Percentiles rank a stretch among this genome's conserved stretches.
phyloP scores from a whole-genome alignment of 2,113 vertebrate genomes.

The Protomyctophum bolini region DNA sequence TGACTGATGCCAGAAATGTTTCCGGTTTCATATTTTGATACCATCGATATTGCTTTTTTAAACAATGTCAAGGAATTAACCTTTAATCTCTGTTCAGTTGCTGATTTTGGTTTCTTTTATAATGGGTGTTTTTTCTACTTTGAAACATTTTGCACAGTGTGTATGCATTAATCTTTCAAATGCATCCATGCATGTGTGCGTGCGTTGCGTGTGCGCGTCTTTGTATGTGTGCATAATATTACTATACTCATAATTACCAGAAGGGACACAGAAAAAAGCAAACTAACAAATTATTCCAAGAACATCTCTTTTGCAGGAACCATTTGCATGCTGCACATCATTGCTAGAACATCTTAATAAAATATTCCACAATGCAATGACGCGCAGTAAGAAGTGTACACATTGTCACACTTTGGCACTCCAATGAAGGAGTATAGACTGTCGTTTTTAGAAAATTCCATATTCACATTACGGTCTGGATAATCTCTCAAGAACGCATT shows the following conservation, averaged over 20 bases:
- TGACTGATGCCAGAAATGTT: conserved; percentile 52
- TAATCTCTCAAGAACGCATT: no score
- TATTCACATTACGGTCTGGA: no score
- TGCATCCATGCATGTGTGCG: conserved; percentile 23
- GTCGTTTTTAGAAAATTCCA: conserved; percentile 5
- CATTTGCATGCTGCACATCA: conserved; percentile 29
- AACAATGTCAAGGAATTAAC: conserved; percentile 17
- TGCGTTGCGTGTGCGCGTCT: conserved; percentile 4
- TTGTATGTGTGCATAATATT: conserved; percentile 8
- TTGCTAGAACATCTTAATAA: conserved; percentile 21
- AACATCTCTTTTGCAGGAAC: conserved; percentile 26
- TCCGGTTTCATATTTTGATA: conserved; percentile 57
- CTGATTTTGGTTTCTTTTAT: conserved; percentile 31
- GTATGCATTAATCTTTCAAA: conserved; percentile 44
- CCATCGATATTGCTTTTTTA: conserved; percentile 26
- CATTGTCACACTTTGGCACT: not conserved
- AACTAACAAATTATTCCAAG: conserved; percentile 17
- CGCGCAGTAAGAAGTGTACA: conserved; percentile 1
- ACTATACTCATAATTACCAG: conserved; percentile 34
- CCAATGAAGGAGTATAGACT: not conserved
- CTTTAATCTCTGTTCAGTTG: conserved; percentile 16
- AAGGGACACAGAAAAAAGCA: conserved; percentile 42
- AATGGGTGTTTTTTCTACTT: conserved; percentile 29
- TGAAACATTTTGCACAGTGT: conserved; percentile 67
- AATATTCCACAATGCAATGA: conserved; percentile 23